Percentiles rank a stretch among this genome's conserved stretches.
Evolutionary conservation across 2,113 vertebrate species (phyloP).

Genomic region (Melanotaenia duboulayi): DNA sequence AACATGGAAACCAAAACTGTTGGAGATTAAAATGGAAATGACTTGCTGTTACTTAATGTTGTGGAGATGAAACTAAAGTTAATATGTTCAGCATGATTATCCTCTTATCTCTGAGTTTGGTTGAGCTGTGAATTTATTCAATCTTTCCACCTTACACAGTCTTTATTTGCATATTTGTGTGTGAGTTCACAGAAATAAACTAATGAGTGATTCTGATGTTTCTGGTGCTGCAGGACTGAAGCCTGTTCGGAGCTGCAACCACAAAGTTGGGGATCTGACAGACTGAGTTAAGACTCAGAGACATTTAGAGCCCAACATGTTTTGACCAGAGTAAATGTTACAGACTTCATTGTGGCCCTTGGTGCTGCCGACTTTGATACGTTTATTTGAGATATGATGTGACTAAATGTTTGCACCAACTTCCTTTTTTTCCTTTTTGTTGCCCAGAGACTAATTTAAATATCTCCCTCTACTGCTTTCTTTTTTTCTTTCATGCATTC

Average conservation of each 20-base stretch:
- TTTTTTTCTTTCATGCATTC: constrained; percentile 12
- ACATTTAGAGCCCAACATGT: constrained; percentile 15
- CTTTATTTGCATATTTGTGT: neutral
- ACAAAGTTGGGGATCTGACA: constrained; percentile 8
- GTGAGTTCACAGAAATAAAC: constrained; percentile 33
- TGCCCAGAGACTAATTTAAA: constrained; percentile 42
- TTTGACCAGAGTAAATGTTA: constrained; percentile 36
- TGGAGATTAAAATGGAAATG: neutral
- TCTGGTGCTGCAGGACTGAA: constrained; percentile 44
- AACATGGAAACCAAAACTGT: neutral
- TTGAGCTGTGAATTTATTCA: constrained; percentile 20
- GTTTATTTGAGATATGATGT: constrained; percentile 35
- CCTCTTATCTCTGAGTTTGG: constrained; percentile 22
- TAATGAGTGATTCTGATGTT: constrained; percentile 45
- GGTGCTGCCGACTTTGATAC: constrained; percentile 31
- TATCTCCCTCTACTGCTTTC: neutral
- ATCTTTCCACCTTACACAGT: constrained; percentile 26
- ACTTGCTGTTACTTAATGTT: neutral
- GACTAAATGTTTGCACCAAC: constrained; percentile 11
- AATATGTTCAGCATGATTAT: neutral
- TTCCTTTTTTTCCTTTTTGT: constrained; percentile 16
- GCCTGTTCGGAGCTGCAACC: constrained; percentile 6
- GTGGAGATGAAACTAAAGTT: neutral
- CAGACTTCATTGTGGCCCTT: constrained; percentile 33
- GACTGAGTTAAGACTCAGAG: neutral